phyloP scores from a whole-genome alignment of 1,140 invertebrate species.

The Megathymus violae region DNA sequence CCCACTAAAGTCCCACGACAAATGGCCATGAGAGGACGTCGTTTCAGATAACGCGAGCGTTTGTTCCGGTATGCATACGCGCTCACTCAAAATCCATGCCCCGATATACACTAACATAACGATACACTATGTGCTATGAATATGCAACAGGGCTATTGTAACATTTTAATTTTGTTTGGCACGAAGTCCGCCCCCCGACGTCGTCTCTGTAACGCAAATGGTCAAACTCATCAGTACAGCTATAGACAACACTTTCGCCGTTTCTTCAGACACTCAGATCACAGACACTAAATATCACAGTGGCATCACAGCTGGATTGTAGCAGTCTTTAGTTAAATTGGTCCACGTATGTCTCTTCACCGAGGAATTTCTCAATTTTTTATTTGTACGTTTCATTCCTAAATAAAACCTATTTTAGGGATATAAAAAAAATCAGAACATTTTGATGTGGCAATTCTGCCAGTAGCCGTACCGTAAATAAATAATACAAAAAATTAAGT shows the following conservation, averaged over 20 bases:
- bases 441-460: constrained; percentile 16
- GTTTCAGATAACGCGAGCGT: too few relatives aligned
- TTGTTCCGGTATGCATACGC: too few relatives aligned
- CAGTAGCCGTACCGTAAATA: too few relatives aligned
- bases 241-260: constrained; percentile 49
- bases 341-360: constrained; percentile 23
- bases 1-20: too few relatives aligned
- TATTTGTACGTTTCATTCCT: not conserved
- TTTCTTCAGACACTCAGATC: constrained; percentile 63
- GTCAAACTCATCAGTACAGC: constrained; percentile 71
- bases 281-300: constrained; percentile 68
- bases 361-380: not conserved
- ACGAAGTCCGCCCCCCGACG: constrained; percentile 58
- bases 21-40: too few relatives aligned
- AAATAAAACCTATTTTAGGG: constrained; percentile 16
- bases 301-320: constrained; percentile 56
- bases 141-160: constrained; percentile 17
- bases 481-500: too few relatives aligned
- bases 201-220: constrained; percentile 75
- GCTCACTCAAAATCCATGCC: too few relatives aligned
- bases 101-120: too few relatives aligned
- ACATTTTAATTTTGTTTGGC: constrained; percentile 50
- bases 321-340: constrained; percentile 18
- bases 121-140: too few relatives aligned
- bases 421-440: constrained; percentile 13